Evolutionary conservation across 2,113 vertebrate genomes (phyloP).

Genomic region (Erythrolamprus reginae): DNA sequence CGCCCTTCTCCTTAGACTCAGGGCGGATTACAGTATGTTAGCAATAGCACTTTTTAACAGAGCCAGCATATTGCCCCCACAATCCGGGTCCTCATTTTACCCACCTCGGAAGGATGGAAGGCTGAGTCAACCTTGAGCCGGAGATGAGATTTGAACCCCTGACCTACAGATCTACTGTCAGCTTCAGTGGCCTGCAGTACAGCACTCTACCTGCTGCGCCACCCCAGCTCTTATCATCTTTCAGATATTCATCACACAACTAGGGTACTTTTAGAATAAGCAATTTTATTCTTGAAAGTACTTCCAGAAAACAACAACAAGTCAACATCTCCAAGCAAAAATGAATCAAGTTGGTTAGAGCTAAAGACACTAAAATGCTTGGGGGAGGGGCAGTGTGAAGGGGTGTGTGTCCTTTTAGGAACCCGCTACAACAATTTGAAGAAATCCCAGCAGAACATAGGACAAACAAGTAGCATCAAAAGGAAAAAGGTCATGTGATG

Average conservation of each 20-base stretch:
- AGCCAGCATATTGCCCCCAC: too few relatives aligned
- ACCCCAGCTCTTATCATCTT: too few relatives aligned
- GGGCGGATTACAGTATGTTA: too few relatives aligned
- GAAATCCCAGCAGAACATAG: conserved; percentile 7
- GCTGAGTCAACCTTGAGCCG: too few relatives aligned
- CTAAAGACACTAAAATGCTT: background rate
- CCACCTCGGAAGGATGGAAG: too few relatives aligned
- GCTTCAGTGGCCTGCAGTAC: too few relatives aligned
- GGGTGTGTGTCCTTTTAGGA: background rate
- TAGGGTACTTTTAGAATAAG: background rate
- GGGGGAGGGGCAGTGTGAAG: background rate
- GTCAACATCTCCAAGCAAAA: background rate
- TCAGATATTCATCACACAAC: background rate
- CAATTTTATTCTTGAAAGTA: background rate
- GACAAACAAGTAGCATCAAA: conserved; percentile 5
- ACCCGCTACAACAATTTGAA: conserved; percentile 10
- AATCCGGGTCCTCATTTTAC: too few relatives aligned
- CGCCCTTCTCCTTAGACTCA: too few relatives aligned
- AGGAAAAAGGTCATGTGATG: conserved; percentile 2
- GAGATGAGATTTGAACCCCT: too few relatives aligned
- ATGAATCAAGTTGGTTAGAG: background rate
- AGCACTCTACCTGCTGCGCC: too few relatives aligned
- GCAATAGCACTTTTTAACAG: too few relatives aligned
- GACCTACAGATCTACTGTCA: too few relatives aligned
- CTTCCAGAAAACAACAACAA: background rate